phyloP scores from a whole-genome alignment of 2,113 vertebrate species.

The Dipodomys ordii region DNA sequence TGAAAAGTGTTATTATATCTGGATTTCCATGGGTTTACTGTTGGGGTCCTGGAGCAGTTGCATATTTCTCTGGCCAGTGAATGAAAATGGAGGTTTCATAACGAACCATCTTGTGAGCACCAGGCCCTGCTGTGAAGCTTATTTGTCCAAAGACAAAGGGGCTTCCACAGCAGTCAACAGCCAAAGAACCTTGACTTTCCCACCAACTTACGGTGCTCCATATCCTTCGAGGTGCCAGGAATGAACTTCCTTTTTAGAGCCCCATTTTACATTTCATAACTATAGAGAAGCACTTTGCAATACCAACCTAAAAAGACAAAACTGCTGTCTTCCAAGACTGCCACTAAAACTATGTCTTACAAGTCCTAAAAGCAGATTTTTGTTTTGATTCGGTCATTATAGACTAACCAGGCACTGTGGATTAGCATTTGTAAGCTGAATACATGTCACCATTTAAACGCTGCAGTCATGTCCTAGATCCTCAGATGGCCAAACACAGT shows the following conservation, averaged over 20 bases:
- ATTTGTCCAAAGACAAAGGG: background rate
- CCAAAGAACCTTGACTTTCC: constrained; percentile 16
- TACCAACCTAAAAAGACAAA: background rate
- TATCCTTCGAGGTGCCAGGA: constrained; percentile 52
- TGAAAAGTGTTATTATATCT: background rate
- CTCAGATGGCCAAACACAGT: background rate
- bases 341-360: too few relatives aligned
- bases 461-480: background rate
- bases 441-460: background rate
- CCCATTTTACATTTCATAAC: constrained; percentile 61
- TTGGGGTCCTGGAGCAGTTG: constrained; percentile 37
- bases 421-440: constrained; percentile 3
- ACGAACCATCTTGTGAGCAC: background rate
- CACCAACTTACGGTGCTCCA: constrained; percentile 28
- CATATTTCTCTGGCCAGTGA: background rate
- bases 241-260: constrained; percentile 58
- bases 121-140: background rate
- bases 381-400: background rate
- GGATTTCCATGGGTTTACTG: background rate
- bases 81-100: background rate
- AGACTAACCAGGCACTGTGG: background rate
- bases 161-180: background rate
- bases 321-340: background rate
- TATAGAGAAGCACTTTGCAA: constrained; percentile 12
- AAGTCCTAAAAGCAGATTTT: background rate